Conservation (phyloP, 2,113 vertebrate species). For the Gasterosteus aculeatus region DNA sequence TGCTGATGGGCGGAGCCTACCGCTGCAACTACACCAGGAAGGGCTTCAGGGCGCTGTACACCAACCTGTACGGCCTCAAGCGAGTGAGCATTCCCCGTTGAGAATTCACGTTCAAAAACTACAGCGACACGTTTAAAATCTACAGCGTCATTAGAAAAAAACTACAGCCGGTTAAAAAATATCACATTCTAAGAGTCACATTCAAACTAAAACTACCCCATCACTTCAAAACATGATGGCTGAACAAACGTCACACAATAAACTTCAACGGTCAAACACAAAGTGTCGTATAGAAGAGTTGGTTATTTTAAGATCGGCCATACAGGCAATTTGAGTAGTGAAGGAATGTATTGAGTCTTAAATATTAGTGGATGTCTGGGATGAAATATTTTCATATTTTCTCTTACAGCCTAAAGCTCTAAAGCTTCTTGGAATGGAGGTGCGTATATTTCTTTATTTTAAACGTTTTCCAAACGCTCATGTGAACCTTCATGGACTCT, state of each 20-base stretch:
- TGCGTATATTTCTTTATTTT: slow-evolving; percentile 61
- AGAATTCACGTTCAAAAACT: background rate
- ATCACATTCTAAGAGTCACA: too few relatives aligned
- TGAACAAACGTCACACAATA: too few relatives aligned
- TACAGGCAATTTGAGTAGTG: too few relatives aligned
- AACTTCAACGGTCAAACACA: too few relatives aligned
- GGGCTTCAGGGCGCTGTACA: slow-evolving; percentile 93
- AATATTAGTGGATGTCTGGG: background rate
- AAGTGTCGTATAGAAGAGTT: too few relatives aligned
- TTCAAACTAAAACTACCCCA: background rate
- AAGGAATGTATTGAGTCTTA: too few relatives aligned
- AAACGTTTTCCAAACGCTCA: background rate
- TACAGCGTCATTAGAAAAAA: too few relatives aligned
- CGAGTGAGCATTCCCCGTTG: slow-evolving; percentile 79
- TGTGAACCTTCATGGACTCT: background rate
- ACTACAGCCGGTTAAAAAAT: too few relatives aligned
- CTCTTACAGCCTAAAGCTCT: slow-evolving; percentile 92
- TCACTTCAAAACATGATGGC: background rate
- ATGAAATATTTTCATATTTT: background rate
- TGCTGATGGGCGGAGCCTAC: slow-evolving; percentile 97
- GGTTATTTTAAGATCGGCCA: too few relatives aligned
- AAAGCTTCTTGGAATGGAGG: slow-evolving; percentile 98
- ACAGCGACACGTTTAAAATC: background rate
- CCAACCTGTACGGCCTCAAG: slow-evolving; percentile 95
- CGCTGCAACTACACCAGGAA: slow-evolving; percentile 96